A percentile compares a stretch with the other conserved stretches of the same genome.
phyloP scores from a whole-genome alignment of 2,113 vertebrate species.

The Cyprinodon tularosa region DNA sequence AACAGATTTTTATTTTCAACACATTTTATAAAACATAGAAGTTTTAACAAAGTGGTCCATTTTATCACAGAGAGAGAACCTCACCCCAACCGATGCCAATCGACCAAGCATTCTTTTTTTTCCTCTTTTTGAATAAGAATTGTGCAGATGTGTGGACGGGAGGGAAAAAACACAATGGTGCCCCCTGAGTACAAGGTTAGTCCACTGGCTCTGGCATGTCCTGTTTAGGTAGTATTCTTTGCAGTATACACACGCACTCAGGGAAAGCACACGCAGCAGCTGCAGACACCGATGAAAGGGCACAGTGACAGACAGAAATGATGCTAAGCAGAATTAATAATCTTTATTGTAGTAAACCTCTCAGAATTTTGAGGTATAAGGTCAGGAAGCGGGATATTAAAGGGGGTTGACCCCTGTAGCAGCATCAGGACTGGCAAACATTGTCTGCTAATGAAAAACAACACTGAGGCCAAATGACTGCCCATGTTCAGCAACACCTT shows the following conservation, averaged over 20 bases:
- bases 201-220: slow-evolving; percentile 62
- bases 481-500: slow-evolving; percentile 50
- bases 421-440: slow-evolving; percentile 23
- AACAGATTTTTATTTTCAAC: neutral
- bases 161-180: slow-evolving; percentile 48
- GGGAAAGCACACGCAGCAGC: slow-evolving; percentile 31
- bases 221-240: slow-evolving; percentile 74
- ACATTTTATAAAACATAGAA: no score
- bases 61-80: neutral
- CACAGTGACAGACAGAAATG: neutral
- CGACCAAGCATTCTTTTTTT: slow-evolving; percentile 2
- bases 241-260: slow-evolving; percentile 62
- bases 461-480: slow-evolving; percentile 52
- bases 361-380: neutral
- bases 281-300: neutral
- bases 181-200: slow-evolving; percentile 46
- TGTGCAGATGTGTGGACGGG: slow-evolving; percentile 45
- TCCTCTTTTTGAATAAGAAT: slow-evolving; percentile 47
- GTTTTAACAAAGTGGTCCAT: neutral
- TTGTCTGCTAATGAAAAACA: slow-evolving; percentile 40
- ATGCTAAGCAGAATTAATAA: neutral
- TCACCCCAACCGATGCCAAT: neutral
- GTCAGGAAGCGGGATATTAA: neutral
- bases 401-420: neutral
- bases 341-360: slow-evolving; percentile 11